Evolutionary conservation across 2,888 invertebrate species (phyloP), one percentile per base, ranked within the genome.

Genomic region (Tethea ocularis): DNA sequence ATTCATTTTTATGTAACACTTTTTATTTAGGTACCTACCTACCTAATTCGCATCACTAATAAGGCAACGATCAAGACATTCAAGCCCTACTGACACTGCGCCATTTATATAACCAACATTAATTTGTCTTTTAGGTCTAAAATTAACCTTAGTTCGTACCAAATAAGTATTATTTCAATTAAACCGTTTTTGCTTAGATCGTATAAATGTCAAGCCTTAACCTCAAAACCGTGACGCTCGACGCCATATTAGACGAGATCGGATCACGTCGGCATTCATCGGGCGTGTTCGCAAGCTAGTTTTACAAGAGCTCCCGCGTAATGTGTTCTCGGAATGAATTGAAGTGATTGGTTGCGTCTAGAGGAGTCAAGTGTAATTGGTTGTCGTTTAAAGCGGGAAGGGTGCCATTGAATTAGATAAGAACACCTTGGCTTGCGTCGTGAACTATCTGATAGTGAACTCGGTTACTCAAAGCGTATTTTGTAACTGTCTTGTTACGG

Each of bases 121-220:
- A 33, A 54, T 33, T 52, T 81, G 54, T 33, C 33, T 17, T 17
- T 33, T 20, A 29, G 29, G 17, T n/a, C 10, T 33, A 87, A 80
- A 75, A 76, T 69, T 70, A 71, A 81, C 84, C 68, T 71, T 84
- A 83, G 70, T 55, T n/a, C 58, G 6, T n/a, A 53, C 1, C 41
- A 0, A 23, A 65, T 78, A 83, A 60, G 66, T 69, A 59, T 63
- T 61, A 70, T 72, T 62, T 67, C 67, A 62, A 62, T 61, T 52
- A 51, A 66, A 68, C 73, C 68, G 63, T 69, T 78, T 80, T 75
- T 74, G 77, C 78, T 87, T 85, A 84, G 83, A 86, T 84, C 82
- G 84, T 80, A 80, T 83, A 91, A 91, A 92, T 91, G 89, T 88
- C 89, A 91, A 91, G 91, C 92, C 92, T 92, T 92, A 90, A 93